These are phyloP conservation scores for Phenacoccus solenopsis DNA, from an alignment of 1,140 invertebrate genomes.

Conservation along the genomic window DNA sequence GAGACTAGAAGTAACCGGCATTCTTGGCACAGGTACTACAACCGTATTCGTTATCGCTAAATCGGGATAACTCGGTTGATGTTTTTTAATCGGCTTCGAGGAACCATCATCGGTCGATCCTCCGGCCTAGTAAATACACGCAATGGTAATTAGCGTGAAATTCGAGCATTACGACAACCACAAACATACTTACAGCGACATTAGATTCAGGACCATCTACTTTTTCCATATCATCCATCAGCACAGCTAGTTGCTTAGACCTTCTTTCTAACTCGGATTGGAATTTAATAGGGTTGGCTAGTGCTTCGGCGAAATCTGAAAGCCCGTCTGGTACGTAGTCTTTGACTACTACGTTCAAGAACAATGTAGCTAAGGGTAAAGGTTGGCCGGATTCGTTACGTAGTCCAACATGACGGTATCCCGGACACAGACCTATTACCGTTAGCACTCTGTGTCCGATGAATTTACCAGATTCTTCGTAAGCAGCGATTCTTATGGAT, in stretches of 20 bases:
- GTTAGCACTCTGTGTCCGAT: slow-evolving; percentile 94
- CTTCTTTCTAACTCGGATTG: slow-evolving; percentile 87
- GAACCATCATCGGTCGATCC: background rate
- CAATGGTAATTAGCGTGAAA: background rate
- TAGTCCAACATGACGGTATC: slow-evolving; percentile 70
- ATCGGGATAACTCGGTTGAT: slow-evolving; percentile 20
- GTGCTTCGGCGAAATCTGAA: slow-evolving; percentile 86
- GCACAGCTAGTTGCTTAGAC: slow-evolving; percentile 73
- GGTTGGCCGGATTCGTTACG: slow-evolving; percentile 91
- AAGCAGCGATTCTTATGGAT: slow-evolving; percentile 86
- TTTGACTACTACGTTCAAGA: slow-evolving; percentile 86
- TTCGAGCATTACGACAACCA: background rate
- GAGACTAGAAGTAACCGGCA: background rate
- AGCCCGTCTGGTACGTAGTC: slow-evolving; percentile 93
- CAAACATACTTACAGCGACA: background rate
- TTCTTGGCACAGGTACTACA: background rate
- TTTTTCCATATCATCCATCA: slow-evolving; percentile 58
- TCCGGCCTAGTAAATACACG: background rate
- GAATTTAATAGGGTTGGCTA: slow-evolving; percentile 95
- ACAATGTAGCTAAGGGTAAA: slow-evolving; percentile 72
- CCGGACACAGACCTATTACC: slow-evolving; percentile 88
- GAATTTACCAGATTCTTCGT: slow-evolving; percentile 87
- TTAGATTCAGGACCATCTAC: slow-evolving; percentile 6
- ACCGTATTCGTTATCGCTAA: slow-evolving; percentile 9
- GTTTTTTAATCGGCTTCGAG: slow-evolving; percentile 12